A percentile compares a stretch with the other conserved stretches of the same genome.
Evolutionary conservation across 2,797 vertebrate genomes (phyloP).

Genomic region (Tapirus indicus): DNA sequence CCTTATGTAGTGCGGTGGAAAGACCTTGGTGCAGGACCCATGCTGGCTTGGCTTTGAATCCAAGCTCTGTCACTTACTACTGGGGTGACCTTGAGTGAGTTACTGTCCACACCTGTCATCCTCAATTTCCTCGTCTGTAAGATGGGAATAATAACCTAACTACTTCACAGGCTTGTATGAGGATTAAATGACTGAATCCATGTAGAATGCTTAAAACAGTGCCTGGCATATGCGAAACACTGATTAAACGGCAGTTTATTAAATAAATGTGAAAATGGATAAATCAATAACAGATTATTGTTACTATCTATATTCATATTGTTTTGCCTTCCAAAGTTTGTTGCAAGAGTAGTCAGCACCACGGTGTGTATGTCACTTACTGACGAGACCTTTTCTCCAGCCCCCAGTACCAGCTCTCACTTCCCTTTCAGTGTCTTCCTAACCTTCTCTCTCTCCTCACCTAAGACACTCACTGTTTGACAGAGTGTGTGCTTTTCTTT

Average conservation of each 20-base stretch:
- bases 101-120: too few relatives aligned
- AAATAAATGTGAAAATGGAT: neutral
- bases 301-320: neutral
- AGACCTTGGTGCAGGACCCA: neutral
- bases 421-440: neutral
- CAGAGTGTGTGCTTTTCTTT: neutral
- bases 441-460: neutral
- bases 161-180: neutral
- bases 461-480: neutral
- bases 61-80: neutral
- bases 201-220: neutral
- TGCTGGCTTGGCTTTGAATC: neutral
- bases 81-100: neutral
- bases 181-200: neutral
- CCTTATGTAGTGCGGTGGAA: neutral
- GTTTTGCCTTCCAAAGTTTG: neutral
- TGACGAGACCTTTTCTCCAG: neutral
- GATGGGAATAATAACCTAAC: neutral
- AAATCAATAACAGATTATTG: neutral
- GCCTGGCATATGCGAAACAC: neutral
- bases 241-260: neutral
- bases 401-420: neutral
- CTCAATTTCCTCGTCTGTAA: neutral
- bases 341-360: neutral
- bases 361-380: neutral